Conservation (phyloP, 2,888 invertebrate genomes). For the Xanthia icteritia region DNA sequence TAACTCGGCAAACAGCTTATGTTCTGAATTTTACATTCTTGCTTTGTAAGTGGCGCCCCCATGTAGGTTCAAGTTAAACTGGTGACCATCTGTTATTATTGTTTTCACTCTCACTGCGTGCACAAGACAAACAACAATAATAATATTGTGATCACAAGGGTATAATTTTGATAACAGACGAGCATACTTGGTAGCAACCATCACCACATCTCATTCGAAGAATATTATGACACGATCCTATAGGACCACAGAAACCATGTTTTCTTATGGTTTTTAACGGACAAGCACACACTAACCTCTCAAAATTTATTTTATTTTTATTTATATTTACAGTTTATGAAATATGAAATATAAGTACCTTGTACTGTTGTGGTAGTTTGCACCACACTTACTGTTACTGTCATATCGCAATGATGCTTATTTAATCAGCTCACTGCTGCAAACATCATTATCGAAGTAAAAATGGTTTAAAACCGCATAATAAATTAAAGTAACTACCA, state of each 20-base stretch:
- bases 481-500: not conserved
- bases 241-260: slow-evolving; percentile 19
- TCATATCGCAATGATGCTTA: not conserved
- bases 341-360: too few species aligned
- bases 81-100: slow-evolving; percentile 16
- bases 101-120: slow-evolving; percentile 23
- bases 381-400: not conserved
- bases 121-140: slow-evolving; percentile 11
- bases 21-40: not conserved
- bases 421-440: not conserved
- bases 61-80: slow-evolving; percentile 16
- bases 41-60: not conserved
- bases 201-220: slow-evolving; percentile 10
- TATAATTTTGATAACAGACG: slow-evolving; percentile 29
- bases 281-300: not conserved
- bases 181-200: not conserved
- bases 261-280: slow-evolving; percentile 21
- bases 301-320: too few species aligned
- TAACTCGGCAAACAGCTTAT: slow-evolving; percentile 28
- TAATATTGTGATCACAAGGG: slow-evolving; percentile 26
- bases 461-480: not conserved
- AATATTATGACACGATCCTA: not conserved
- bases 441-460: not conserved
- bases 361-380: too few species aligned
- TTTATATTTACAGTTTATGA: too few species aligned